A percentile compares a stretch with the other conserved stretches of the same genome.
Evolutionary conservation across 1,140 invertebrate species (phyloP).

Genomic region (Trichomalopsis sarcophagae): DNA sequence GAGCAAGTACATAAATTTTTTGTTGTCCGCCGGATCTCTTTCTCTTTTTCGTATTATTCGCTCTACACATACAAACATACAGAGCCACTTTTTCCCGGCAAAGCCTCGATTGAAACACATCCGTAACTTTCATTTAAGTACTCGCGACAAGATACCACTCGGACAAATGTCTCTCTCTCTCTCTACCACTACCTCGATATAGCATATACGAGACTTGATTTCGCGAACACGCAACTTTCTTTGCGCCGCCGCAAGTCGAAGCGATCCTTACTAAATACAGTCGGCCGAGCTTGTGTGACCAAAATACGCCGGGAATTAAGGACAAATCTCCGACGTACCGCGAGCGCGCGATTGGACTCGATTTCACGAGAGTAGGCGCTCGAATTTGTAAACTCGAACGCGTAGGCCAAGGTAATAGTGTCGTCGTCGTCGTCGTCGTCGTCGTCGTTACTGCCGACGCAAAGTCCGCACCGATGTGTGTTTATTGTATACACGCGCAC

Average conservation of each 20-base stretch:
- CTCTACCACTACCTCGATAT: background rate
- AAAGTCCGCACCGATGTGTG: no score
- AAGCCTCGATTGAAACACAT: conserved; percentile 7
- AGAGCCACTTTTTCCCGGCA: background rate
- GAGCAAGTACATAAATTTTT: background rate
- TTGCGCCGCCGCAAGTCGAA: background rate
- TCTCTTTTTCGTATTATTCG: background rate
- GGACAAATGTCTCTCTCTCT: conserved; percentile 4
- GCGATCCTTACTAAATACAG: background rate
- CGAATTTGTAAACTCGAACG: conserved; percentile 13
- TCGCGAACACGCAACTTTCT: conserved; percentile 37
- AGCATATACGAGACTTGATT: conserved; percentile 27
- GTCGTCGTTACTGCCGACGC: no score
- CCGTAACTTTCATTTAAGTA: conserved; percentile 47
- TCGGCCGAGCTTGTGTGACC: conserved; percentile 1
- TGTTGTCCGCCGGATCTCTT: background rate
- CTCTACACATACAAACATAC: background rate
- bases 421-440: no score
- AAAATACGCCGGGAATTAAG: conserved; percentile 27
- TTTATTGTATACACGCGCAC: no score
- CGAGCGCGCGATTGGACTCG: background rate
- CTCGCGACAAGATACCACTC: background rate
- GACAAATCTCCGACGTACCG: background rate
- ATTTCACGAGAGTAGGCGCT: conserved; percentile 12
- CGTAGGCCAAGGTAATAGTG: background rate